phyloP scores from a whole-genome alignment of 2,797 vertebrate genomes.

The Vultur gryphus region DNA sequence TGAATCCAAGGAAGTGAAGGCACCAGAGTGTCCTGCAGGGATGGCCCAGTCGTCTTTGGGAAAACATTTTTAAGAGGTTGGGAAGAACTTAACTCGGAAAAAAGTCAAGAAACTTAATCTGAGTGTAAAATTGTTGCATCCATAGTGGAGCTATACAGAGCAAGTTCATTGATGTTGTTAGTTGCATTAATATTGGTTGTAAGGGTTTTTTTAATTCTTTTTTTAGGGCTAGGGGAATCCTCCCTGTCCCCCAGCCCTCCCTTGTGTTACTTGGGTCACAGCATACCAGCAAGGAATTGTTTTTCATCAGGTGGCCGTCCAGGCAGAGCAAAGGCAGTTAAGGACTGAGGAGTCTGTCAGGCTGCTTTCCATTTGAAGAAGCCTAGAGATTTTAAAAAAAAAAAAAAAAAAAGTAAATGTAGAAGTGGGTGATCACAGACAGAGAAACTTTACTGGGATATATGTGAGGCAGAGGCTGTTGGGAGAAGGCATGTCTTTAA shows the following conservation, averaged over 20 bases:
- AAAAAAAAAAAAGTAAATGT: not conserved
- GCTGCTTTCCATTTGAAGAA: not conserved
- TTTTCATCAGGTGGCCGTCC: not conserved
- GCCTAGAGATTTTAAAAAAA: not conserved
- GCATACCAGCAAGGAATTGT: not conserved
- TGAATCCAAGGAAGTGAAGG: not conserved
- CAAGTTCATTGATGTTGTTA: not conserved
- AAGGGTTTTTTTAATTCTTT: not conserved
- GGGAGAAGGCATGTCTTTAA: not conserved
- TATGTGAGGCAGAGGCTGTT: not conserved
- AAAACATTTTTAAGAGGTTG: not conserved
- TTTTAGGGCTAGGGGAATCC: not conserved
- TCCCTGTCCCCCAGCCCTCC: not conserved
- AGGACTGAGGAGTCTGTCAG: not conserved
- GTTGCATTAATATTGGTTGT: not conserved
- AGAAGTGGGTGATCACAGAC: not conserved
- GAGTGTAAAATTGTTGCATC: not conserved
- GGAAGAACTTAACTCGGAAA: not conserved
- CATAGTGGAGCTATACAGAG: no score
- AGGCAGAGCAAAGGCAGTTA: not conserved
- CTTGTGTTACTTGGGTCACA: not conserved
- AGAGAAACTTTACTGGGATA: not conserved
- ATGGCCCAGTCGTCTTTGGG: not conserved
- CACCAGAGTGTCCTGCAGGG: not conserved
- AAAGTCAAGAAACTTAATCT: not conserved